Evolutionary conservation across 2,888 invertebrate genomes (phyloP).

Genomic region (Falcaria lacertinaria): DNA sequence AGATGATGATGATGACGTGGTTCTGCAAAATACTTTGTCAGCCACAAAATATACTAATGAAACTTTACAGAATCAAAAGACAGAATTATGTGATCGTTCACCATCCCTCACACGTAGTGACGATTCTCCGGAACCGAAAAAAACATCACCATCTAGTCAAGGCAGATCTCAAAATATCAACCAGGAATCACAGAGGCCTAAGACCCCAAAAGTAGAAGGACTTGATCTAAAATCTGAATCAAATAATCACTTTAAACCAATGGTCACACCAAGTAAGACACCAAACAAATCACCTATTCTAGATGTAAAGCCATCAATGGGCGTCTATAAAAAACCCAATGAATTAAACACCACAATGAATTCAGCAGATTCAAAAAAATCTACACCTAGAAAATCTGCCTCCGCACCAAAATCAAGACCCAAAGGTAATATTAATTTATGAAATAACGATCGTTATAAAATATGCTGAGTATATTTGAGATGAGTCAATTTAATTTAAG

Average conservation of each 20-base stretch:
- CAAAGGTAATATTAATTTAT: constrained; percentile 55
- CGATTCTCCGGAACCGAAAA: constrained; percentile 70
- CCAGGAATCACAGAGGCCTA: constrained; percentile 59
- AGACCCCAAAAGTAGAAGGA: constrained; percentile 56
- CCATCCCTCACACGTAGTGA: constrained; percentile 73
- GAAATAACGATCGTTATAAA: neutral
- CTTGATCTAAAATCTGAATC: constrained; percentile 22
- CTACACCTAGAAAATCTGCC: constrained; percentile 60
- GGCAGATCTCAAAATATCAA: constrained; percentile 48
- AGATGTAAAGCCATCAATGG: constrained; percentile 45
- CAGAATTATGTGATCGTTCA: constrained; percentile 64
- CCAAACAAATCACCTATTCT: constrained; percentile 49
- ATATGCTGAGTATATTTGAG: constrained; percentile 24
- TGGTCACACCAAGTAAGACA: constrained; percentile 40
- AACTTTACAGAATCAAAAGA: constrained; percentile 38
- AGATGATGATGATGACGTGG: constrained; percentile 71
- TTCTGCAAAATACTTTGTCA: constrained; percentile 50
- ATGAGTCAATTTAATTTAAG: constrained; percentile 42
- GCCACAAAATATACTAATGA: constrained; percentile 36
- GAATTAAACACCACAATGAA: constrained; percentile 52
- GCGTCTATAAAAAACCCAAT: constrained; percentile 57
- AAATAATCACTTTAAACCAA: constrained; percentile 33
- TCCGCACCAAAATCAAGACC: constrained; percentile 66
- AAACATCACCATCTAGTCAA: constrained; percentile 38
- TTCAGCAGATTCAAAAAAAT: constrained; percentile 52